A percentile compares a stretch with the other conserved stretches of the same genome.
Evolutionary conservation across 2,888 invertebrate genomes (phyloP).

Genomic region (Sphaerophoria rueppellii): DNA sequence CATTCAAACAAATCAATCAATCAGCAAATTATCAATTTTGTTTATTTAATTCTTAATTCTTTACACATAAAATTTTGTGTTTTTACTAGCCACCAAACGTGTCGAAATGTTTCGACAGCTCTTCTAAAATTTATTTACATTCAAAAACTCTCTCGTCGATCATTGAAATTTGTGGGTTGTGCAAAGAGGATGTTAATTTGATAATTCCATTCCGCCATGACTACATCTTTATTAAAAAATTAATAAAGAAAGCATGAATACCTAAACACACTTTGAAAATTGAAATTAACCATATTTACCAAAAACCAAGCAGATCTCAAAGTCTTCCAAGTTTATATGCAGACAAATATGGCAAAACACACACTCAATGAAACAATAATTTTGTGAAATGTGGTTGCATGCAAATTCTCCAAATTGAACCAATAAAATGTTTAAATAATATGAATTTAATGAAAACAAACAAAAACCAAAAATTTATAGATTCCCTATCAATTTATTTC

Average conservation of each 20-base stretch:
- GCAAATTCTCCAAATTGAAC: slow-evolving; percentile 62
- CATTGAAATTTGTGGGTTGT: slow-evolving; percentile 23
- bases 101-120: slow-evolving; percentile 71
- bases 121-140: slow-evolving; percentile 48
- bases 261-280: slow-evolving; percentile 10
- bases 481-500: slow-evolving; percentile 60
- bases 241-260: not conserved
- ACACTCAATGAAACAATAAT: slow-evolving; percentile 60
- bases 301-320: slow-evolving; percentile 4
- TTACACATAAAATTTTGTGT: slow-evolving; percentile 55
- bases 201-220: too few species aligned
- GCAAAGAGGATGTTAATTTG: too few species aligned
- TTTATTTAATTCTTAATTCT: slow-evolving; percentile 64
- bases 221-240: too few species aligned
- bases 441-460: slow-evolving; percentile 66
- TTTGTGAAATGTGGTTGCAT: slow-evolving; percentile 49
- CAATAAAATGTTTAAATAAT: slow-evolving; percentile 74
- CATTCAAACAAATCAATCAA: slow-evolving; percentile 61
- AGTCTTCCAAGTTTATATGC: slow-evolving; percentile 36
- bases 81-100: slow-evolving; percentile 42
- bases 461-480: slow-evolving; percentile 36
- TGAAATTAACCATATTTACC: slow-evolving; percentile 37
- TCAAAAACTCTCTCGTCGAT: slow-evolving; percentile 13
- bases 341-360: slow-evolving; percentile 42
- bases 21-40: slow-evolving; percentile 36